These are phyloP conservation scores for Apolygus lucorum DNA, from an alignment of 1,140 invertebrate species.

Conservation along the genomic window DNA sequence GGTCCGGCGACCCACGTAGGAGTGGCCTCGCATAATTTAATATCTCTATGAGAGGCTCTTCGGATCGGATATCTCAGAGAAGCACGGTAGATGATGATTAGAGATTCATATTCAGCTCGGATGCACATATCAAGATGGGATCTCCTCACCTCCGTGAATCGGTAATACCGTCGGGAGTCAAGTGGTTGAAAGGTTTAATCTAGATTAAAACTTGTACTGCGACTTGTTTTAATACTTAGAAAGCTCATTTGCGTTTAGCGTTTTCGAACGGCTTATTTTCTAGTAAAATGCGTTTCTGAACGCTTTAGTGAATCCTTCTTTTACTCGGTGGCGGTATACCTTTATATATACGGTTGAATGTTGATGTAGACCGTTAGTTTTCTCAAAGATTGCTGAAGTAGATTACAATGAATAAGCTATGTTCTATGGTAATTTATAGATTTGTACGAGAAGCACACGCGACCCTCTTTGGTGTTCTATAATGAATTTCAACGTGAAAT, in stretches of 20 bases:
- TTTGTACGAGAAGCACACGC: too few species aligned
- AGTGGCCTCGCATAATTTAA: conserved; percentile 10
- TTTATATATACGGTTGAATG: too few species aligned
- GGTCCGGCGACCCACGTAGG: not conserved
- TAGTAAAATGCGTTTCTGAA: too few species aligned
- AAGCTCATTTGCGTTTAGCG: not conserved
- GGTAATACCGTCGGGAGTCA: conserved; percentile 10
- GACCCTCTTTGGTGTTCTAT: too few species aligned
- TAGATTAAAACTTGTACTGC: not conserved
- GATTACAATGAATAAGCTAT: too few species aligned
- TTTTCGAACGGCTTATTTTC: not conserved
- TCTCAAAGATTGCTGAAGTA: too few species aligned
- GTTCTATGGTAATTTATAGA: too few species aligned
- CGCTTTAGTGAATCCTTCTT: too few species aligned
- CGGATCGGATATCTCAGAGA: not conserved
- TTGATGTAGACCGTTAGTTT: too few species aligned
- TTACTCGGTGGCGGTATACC: too few species aligned
- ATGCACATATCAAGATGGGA: conserved; percentile 10
- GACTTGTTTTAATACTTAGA: not conserved
- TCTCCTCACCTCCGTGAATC: not conserved
- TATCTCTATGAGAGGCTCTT: not conserved
- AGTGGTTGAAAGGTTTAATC: conserved; percentile 15
- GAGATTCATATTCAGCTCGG: conserved; percentile 13
- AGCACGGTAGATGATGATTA: conserved; percentile 8
- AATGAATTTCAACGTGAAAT: too few species aligned